A percentile compares a stretch with the other conserved stretches of the same genome.
phyloP scores from a whole-genome alignment of 2,113 vertebrate genomes.

The Malurus elegans region DNA sequence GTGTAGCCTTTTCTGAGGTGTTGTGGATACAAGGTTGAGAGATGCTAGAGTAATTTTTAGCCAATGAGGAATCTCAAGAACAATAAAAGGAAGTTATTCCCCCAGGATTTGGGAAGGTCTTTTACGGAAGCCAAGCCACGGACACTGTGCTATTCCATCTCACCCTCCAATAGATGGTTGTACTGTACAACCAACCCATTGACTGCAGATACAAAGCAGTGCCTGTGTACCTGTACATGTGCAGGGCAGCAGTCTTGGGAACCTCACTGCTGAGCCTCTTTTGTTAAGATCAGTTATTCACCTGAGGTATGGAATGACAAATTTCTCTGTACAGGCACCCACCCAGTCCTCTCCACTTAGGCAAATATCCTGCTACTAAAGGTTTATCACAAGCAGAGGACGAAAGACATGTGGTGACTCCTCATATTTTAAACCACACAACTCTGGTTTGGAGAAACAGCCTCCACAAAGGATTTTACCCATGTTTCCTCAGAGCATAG shows the following conservation, averaged over 20 bases:
- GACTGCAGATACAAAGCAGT: not conserved
- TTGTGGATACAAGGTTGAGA: not conserved
- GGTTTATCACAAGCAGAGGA: not conserved
- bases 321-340: not conserved
- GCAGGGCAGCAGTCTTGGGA: not conserved
- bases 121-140: not conserved
- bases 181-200: not conserved
- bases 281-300: not conserved
- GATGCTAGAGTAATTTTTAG: not conserved
- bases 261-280: not conserved
- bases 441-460: not conserved
- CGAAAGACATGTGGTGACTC: not conserved
- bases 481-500: not conserved
- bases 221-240: accelerated
- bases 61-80: not conserved
- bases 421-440: not conserved
- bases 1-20: not conserved
- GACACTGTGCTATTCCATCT: not conserved
- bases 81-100: not conserved
- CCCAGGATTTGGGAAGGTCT: not conserved
- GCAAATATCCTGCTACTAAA: not conserved
- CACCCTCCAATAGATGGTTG: not conserved
- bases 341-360: not conserved
- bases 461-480: not conserved
- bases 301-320: not conserved